Evolutionary conservation across 64 coral and sea anemone genomes (phyloP).

Genomic region (Montipora sp.): DNA sequence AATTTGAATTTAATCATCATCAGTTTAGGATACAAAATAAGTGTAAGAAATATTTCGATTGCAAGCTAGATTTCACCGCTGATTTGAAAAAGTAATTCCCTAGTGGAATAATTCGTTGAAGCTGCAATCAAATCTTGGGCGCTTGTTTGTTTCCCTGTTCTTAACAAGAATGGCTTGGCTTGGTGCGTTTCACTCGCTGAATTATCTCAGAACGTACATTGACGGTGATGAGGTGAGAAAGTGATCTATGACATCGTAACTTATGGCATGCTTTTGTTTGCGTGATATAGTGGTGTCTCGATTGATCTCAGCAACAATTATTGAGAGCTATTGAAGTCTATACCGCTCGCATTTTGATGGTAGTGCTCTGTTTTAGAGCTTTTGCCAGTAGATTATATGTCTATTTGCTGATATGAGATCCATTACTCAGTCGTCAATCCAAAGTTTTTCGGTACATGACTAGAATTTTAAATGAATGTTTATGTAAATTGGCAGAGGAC

Average conservation of each 20-base stretch:
- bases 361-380: background rate
- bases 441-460: background rate
- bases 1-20: too few relatives aligned
- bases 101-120: background rate
- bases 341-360: too few relatives aligned
- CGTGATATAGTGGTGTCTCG: too few relatives aligned
- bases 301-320: too few relatives aligned
- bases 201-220: conserved; percentile 78
- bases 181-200: conserved; percentile 74
- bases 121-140: background rate
- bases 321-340: too few relatives aligned
- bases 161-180: conserved; percentile 65
- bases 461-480: background rate
- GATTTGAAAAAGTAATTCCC: background rate
- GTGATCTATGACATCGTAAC: too few relatives aligned
- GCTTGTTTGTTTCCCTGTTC: background rate
- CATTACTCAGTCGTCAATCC: background rate
- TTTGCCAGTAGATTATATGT: background rate
- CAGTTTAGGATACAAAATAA: too few relatives aligned
- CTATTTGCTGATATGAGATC: background rate
- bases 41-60: too few relatives aligned
- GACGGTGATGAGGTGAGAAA: conserved; percentile 69
- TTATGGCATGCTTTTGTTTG: background rate
- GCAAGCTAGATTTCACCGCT: background rate
- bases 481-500: background rate